phyloP scores from a whole-genome alignment of 2,113 vertebrate genomes.

The Panthera leo region DNA sequence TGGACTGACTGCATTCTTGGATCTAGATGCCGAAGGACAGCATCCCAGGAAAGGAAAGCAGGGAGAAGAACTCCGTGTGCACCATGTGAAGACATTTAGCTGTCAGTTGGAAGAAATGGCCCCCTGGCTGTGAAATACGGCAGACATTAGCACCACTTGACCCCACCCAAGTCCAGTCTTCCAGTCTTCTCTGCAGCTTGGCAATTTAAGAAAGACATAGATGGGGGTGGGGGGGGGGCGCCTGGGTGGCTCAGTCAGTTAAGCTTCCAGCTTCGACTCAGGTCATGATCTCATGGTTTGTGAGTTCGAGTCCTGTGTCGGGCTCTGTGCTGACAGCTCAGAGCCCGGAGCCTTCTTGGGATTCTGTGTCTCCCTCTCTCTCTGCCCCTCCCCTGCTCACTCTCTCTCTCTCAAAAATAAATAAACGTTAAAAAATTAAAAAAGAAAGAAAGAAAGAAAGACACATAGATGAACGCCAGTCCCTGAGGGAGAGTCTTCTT shows the following conservation, averaged over 20 bases:
- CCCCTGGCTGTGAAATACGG: slow-evolving; percentile 86
- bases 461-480: slow-evolving; percentile 86
- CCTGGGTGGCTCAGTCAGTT: no score
- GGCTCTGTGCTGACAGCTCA: no score
- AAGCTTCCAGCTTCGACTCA: no score
- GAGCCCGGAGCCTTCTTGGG: no score
- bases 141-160: slow-evolving; percentile 83
- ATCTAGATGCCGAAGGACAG: slow-evolving; percentile 17
- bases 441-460: no score
- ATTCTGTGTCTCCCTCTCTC: no score
- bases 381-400: no score
- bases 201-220: slow-evolving; percentile 91
- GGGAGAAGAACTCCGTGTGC: slow-evolving; percentile 84
- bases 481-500: slow-evolving; percentile 87
- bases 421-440: no score
- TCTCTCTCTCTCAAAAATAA: no score
- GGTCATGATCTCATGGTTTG: no score
- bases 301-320: no score
- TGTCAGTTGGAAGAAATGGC: slow-evolving; percentile 91
- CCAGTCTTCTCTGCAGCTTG: slow-evolving; percentile 86
- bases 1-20: slow-evolving; percentile 63
- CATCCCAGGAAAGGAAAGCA: slow-evolving; percentile 38
- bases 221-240: neutral
- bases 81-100: slow-evolving; percentile 91
- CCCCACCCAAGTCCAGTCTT: slow-evolving; percentile 76